phyloP scores from a whole-genome alignment of 2,888 invertebrate genomes.

The Mythimna impura region DNA sequence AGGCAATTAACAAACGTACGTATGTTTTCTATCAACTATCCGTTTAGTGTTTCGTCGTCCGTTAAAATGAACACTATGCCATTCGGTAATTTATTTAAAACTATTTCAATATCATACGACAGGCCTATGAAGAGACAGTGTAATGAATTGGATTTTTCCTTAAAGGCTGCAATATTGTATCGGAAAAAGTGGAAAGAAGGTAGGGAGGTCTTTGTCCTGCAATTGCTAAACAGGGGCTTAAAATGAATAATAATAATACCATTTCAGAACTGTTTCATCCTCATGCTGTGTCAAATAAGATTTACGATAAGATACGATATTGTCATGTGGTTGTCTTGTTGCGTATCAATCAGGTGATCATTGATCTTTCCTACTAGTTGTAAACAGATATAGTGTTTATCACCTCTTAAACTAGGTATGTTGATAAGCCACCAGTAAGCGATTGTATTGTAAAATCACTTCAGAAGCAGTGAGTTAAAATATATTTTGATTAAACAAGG shows the following conservation, averaged over 20 bases:
- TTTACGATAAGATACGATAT: conserved; percentile 71
- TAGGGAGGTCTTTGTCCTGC: background rate
- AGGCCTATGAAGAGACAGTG: background rate
- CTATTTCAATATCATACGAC: conserved; percentile 16
- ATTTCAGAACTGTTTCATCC: conserved; percentile 53
- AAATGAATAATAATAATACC: conserved; percentile 7
- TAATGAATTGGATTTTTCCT: too few relatives aligned
- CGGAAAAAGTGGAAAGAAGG: background rate
- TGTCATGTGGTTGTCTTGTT: conserved; percentile 77
- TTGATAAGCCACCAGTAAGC: conserved; percentile 63
- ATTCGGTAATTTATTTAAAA: conserved; percentile 24
- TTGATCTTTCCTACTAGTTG: conserved; percentile 66
- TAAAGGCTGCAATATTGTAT: background rate
- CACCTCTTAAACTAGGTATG: conserved; percentile 60
- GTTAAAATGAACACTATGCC: conserved; percentile 23
- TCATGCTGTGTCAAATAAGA: conserved; percentile 65
- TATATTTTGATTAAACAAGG: conserved; percentile 35
- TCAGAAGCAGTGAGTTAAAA: conserved; percentile 60
- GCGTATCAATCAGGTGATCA: conserved; percentile 79
- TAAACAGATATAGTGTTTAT: conserved; percentile 69
- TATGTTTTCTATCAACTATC: conserved; percentile 46
- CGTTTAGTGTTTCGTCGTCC: conserved; percentile 41
- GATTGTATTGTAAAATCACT: conserved; percentile 68
- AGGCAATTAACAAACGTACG: conserved; percentile 60
- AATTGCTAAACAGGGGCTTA: conserved; percentile 1